Conservation (phyloP, 2,888 invertebrate species). For the Palloptera scutellata region DNA sequence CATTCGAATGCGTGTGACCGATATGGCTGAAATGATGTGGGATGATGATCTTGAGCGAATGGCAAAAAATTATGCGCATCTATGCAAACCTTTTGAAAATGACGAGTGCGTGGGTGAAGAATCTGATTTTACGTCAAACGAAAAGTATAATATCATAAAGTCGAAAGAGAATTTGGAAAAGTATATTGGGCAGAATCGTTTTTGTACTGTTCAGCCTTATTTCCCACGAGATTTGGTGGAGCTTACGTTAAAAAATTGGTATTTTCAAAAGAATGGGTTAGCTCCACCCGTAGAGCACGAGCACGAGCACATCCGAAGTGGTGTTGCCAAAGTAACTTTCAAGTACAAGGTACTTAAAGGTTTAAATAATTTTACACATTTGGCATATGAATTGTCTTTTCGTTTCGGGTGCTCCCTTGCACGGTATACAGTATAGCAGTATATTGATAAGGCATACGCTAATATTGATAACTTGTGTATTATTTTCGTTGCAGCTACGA, state of each 20-base stretch:
- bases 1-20: constrained; percentile 38
- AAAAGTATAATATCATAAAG: neutral
- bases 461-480: neutral
- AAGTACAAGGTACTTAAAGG: neutral
- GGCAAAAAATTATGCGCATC: constrained; percentile 14
- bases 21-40: constrained; percentile 41
- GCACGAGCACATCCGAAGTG: no score
- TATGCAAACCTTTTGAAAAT: constrained; percentile 21
- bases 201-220: neutral
- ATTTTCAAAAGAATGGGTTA: constrained; percentile 16
- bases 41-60: constrained; percentile 17
- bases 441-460: neutral
- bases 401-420: constrained; percentile 21
- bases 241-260: constrained; percentile 9
- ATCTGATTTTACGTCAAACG: neutral
- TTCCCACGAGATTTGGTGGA: constrained; percentile 4
- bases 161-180: neutral
- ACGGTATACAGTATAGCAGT: neutral
- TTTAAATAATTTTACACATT: constrained; percentile 20
- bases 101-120: constrained; percentile 16
- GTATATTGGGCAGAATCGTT: constrained; percentile 13
- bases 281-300: neutral
- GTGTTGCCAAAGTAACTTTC: neutral
- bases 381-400: neutral
- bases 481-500: constrained; percentile 3